phyloP scores from a whole-genome alignment of 2,888 invertebrate genomes.

The Ctena decussata region DNA sequence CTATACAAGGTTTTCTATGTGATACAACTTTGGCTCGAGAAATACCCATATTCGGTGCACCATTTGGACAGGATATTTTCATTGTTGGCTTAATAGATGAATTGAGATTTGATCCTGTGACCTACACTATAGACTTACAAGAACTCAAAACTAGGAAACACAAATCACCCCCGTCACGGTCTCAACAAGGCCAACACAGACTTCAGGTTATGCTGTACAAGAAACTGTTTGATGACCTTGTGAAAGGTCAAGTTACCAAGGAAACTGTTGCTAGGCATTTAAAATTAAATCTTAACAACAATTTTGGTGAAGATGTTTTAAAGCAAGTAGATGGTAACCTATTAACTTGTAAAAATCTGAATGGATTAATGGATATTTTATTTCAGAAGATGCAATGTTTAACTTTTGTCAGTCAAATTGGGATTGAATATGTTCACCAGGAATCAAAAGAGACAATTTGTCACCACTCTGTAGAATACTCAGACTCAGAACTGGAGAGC shows the following conservation, averaged over 20 bases:
- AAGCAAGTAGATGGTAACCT: slow-evolving; percentile 56
- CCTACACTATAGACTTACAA: slow-evolving; percentile 75
- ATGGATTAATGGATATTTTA: slow-evolving; percentile 64
- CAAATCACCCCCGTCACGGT: slow-evolving; percentile 71
- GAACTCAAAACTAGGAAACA: slow-evolving; percentile 82
- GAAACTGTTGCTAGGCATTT: slow-evolving; percentile 73
- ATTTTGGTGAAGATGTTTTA: slow-evolving; percentile 72
- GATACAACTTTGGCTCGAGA: slow-evolving; percentile 77
- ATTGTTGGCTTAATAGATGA: slow-evolving; percentile 84
- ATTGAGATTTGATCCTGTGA: slow-evolving; percentile 81
- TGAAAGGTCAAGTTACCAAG: slow-evolving; percentile 76
- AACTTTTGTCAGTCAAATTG: slow-evolving; percentile 74
- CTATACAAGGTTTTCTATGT: slow-evolving; percentile 72
- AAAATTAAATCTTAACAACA: slow-evolving; percentile 68
- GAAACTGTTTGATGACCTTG: slow-evolving; percentile 83
- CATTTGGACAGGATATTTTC: slow-evolving; percentile 79
- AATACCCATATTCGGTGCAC: slow-evolving; percentile 84
- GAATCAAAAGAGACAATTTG: slow-evolving; percentile 72
- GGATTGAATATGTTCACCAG: slow-evolving; percentile 83
- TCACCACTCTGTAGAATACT: slow-evolving; percentile 67
- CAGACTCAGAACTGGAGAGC: slow-evolving; percentile 68
- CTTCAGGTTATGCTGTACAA: slow-evolving; percentile 83
- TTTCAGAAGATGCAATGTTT: slow-evolving; percentile 75
- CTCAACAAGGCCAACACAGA: slow-evolving; percentile 77
- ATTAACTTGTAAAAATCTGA: slow-evolving; percentile 60